A percentile compares a stretch with the other conserved stretches of the same genome.
These are phyloP conservation scores for Sylvilagus bachmani DNA, from an alignment of 2,113 vertebrate species.

Conservation along the genomic window DNA sequence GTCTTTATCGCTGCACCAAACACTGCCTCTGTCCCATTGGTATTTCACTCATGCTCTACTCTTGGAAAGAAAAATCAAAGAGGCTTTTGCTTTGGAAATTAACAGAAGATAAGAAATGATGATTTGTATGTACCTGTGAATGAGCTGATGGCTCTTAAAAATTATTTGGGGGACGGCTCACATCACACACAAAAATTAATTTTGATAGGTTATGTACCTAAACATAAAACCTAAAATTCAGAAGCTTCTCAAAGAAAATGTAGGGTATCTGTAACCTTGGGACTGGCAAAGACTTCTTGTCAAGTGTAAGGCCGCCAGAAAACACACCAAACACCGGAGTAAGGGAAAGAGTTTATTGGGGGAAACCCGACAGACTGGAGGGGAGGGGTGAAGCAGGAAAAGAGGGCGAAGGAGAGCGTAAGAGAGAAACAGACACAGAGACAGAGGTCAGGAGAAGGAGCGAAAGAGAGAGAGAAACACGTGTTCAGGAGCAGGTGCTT, in stretches of 20 bases:
- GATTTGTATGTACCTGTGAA: not conserved
- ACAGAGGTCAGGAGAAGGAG: too few relatives aligned
- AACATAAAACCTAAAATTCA: constrained; percentile 20
- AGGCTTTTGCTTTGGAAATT: not conserved
- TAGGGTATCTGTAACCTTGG: not conserved
- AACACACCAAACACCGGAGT: too few relatives aligned
- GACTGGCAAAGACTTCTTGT: constrained; percentile 4
- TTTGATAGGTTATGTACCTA: not conserved
- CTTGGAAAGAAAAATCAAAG: constrained; percentile 56
- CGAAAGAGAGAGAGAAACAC: too few relatives aligned
- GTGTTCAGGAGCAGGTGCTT: too few relatives aligned
- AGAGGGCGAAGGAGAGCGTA: too few relatives aligned
- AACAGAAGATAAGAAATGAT: not conserved
- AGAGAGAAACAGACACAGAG: too few relatives aligned
- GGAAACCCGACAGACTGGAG: too few relatives aligned
- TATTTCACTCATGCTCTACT: not conserved
- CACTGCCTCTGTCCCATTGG: not conserved
- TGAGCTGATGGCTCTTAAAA: not conserved
- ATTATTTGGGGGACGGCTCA: not conserved
- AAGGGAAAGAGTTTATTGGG: too few relatives aligned
- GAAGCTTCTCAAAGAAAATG: not conserved
- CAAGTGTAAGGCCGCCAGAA: too few relatives aligned
- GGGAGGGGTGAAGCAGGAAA: too few relatives aligned
- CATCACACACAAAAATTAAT: constrained; percentile 7
- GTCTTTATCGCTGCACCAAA: too few relatives aligned